Conservation (phyloP, 2,797 vertebrate genomes). For the Bradypus variegatus region DNA sequence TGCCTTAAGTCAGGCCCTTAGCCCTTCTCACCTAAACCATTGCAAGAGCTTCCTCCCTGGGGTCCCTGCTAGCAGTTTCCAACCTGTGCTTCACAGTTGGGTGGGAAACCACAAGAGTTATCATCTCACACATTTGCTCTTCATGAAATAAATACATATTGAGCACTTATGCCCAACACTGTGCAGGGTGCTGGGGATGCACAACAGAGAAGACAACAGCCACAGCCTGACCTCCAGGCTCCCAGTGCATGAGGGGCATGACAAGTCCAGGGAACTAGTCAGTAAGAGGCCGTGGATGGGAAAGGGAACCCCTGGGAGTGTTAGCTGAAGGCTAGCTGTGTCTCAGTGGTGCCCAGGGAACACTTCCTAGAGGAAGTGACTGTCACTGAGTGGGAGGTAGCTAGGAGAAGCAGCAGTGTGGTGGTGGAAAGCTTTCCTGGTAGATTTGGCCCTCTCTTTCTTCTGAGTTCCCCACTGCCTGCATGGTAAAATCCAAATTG, state of each 20-base stretch:
- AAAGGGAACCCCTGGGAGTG: neutral
- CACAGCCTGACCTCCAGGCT: neutral
- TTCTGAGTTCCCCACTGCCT: neutral
- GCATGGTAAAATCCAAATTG: slow-evolving; percentile 36
- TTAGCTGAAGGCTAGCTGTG: neutral
- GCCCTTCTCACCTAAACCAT: neutral
- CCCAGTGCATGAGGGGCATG: neutral
- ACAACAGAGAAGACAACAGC: neutral
- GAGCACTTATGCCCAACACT: neutral
- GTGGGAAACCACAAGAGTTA: neutral
- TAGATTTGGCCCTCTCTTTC: neutral
- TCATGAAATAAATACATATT: neutral
- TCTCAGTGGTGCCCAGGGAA: neutral
- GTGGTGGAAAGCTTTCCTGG: neutral
- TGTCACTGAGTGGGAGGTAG: neutral
- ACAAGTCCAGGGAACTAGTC: neutral
- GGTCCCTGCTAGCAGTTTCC: neutral
- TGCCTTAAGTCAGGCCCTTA: neutral
- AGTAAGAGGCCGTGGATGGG: neutral
- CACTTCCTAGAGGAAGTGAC: neutral
- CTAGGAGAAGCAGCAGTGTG: neutral
- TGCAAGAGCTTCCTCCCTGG: neutral
- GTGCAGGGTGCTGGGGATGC: neutral
- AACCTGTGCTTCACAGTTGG: neutral
- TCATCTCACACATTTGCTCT: neutral